Base-by-base conservation (phyloP, 2,888 invertebrate species). In the Tachina lurida region DNA sequence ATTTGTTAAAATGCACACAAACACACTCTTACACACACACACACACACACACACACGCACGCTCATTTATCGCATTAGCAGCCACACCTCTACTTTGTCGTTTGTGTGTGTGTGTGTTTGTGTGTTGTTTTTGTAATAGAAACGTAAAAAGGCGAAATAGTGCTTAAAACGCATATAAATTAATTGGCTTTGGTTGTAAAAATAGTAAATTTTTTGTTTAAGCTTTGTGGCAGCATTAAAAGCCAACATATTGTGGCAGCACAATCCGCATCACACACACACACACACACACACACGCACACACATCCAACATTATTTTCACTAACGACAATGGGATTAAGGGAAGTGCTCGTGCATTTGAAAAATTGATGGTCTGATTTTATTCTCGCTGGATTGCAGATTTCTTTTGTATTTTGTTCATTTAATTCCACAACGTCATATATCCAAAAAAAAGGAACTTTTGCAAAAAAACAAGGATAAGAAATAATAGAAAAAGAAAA, bases 101-200 rank as follows among this genome's bases (percentile, higher is more conserved):
- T 67, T 60, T 41, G n/a, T 60, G 15, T 56, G 56, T 13, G 41
- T 43, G 10, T 39, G 9, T 39, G 0, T 54, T 41, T 56, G 17
- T 17, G 0, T 7, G 9, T 19, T 54, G 54, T 45, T 17, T 10
- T 47, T 13, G 56, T 47, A 56, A 60, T 47, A 45, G 76, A 54
- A 67, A 41, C 52, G 62, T 39, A 31, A 70, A 70, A 62, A 62
- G 31, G 60, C 43, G 41, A 78, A 78, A 70, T 62, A 62, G 70
- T 62, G 43, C 60, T 78, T 70, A 60, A 74, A 81, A 81, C 31
- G 80, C 67, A 60, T 60, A 45, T 52, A 65, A 63, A 73, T 74
- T 80, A 74, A 81, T 81, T 74, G 60, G 60, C 58, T 67, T 74
- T 67, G 74, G 49, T 67, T 67, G 60, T 43, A 58, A n/a, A 13